Evolutionary conservation across 2,113 vertebrate genomes (phyloP).

Genomic region (Prolemur simus): DNA sequence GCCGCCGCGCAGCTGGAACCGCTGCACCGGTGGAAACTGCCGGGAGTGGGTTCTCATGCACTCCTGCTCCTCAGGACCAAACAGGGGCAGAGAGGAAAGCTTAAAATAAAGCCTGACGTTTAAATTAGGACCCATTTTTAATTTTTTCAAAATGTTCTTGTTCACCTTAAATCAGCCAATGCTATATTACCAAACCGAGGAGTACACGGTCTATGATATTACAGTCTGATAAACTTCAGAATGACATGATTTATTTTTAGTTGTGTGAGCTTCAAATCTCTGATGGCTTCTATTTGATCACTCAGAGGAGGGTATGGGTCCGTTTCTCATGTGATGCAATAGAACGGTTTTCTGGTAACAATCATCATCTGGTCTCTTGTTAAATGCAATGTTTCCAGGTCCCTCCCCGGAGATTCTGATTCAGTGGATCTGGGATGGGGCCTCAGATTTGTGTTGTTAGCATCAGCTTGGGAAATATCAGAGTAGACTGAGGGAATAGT

Average conservation of each 20-base stretch:
- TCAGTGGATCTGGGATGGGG: neutral
- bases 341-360: neutral
- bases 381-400: neutral
- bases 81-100: neutral
- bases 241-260: neutral
- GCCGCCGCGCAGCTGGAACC: too few relatives aligned
- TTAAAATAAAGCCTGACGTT: neutral
- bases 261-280: neutral
- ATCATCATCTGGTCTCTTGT: neutral
- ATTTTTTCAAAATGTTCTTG: conserved; percentile 38
- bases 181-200: neutral
- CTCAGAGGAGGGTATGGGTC: neutral
- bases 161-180: conserved; percentile 35
- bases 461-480: neutral
- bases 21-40: neutral
- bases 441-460: neutral
- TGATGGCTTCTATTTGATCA: neutral
- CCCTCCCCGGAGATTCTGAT: neutral
- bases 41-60: neutral
- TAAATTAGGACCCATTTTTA: neutral
- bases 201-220: neutral
- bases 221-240: neutral
- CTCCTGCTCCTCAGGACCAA: neutral
- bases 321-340: neutral
- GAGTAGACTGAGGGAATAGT: neutral